Evolutionary conservation across 2,888 invertebrate species (phyloP).

Genomic region (Tetramorium bicarinatum): DNA sequence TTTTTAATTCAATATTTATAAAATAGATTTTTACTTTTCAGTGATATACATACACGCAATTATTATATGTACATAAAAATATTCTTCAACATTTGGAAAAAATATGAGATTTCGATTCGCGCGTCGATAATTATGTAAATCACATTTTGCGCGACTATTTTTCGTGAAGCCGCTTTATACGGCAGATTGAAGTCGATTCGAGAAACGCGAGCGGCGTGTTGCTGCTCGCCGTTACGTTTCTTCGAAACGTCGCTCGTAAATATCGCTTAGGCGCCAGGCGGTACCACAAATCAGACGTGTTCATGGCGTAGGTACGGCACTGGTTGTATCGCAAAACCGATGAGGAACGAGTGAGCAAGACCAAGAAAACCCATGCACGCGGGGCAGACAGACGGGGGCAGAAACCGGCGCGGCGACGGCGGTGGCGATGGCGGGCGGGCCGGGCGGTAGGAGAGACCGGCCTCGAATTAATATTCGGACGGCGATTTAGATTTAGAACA

Average conservation of each 20-base stretch:
- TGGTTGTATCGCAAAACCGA: conserved; percentile 82
- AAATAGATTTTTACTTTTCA: conserved; percentile 2
- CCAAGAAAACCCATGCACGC: conserved; percentile 39
- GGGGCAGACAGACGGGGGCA: conserved; percentile 44
- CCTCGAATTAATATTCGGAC: conserved; percentile 85
- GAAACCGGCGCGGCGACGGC: conserved; percentile 33
- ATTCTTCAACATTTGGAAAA: neutral
- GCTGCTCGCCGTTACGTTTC: conserved; percentile 74
- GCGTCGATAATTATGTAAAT: conserved; percentile 15
- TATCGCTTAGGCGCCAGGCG: conserved; percentile 81
- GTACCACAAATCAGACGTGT: conserved; percentile 79
- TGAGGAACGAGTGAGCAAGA: conserved; percentile 71
- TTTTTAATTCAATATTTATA: neutral
- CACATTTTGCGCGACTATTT: conserved; percentile 29
- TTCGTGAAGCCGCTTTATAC: conserved; percentile 62
- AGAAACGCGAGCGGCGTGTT: conserved; percentile 39
- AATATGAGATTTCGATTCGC: neutral
- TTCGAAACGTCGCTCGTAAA: conserved; percentile 79
- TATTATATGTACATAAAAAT: neutral
- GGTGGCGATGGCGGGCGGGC: conserved; percentile 17
- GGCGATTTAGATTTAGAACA: conserved; percentile 86
- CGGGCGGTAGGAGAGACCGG: conserved; percentile 39
- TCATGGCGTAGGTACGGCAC: conserved; percentile 69
- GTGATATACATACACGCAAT: neutral
- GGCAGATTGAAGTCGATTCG: conserved; percentile 67